Percentiles rank a stretch among this genome's conserved stretches.
These are phyloP conservation scores for Anastatus disparis DNA, from an alignment of 1,140 invertebrate genomes.

Conservation along the genomic window DNA sequence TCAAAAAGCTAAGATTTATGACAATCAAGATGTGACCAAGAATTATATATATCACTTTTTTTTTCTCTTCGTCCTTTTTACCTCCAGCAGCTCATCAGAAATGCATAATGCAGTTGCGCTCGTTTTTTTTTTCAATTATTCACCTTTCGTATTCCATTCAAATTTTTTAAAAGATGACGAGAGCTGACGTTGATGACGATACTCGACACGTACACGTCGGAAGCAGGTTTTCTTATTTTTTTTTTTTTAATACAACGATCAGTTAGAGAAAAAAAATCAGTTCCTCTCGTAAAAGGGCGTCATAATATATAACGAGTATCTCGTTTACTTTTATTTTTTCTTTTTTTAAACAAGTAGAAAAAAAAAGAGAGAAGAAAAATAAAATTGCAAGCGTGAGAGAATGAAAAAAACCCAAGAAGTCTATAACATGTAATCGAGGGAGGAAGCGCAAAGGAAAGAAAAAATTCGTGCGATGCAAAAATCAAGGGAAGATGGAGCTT, in stretches of 20 bases:
- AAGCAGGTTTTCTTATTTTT: background rate
- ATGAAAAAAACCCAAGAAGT: background rate
- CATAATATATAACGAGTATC: no score
- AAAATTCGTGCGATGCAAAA: background rate
- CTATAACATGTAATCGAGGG: background rate
- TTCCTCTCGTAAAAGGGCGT: no score
- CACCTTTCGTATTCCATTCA: conserved; percentile 6
- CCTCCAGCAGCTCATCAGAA: conserved; percentile 9
- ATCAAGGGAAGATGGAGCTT: background rate
- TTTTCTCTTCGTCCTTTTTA: background rate
- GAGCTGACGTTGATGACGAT: conserved; percentile 28
- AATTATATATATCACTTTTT: background rate
- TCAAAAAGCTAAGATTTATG: conserved; percentile 35
- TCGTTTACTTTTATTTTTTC: no score
- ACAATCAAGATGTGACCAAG: conserved; percentile 25
- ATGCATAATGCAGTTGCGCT: conserved; percentile 10
- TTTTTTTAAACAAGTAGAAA: no score
- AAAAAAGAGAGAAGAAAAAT: background rate
- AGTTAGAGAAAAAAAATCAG: no score
- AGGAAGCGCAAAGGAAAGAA: conserved; percentile 31
- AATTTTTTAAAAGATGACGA: conserved; percentile 23
- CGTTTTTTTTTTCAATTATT: background rate
- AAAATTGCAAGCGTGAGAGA: conserved; percentile 2
- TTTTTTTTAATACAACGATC: no score
- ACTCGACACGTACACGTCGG: conserved; percentile 3